phyloP scores from a whole-genome alignment of 64 coral and sea anemone species.

The Pocillopora damicornis region DNA sequence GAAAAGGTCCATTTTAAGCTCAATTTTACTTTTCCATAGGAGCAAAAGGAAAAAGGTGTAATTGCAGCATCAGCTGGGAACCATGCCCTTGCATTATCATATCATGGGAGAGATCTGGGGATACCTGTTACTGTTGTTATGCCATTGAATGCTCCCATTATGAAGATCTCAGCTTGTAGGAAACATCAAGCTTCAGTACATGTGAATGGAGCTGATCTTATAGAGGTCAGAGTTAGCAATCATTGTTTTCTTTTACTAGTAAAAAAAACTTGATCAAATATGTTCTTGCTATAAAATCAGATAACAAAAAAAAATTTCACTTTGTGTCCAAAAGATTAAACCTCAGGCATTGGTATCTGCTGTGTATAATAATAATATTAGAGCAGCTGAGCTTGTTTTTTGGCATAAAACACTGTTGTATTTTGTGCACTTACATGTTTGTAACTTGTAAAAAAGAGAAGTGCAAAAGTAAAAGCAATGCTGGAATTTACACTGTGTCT shows the following conservation, averaged over 20 bases:
- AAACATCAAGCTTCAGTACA: conserved; percentile 57
- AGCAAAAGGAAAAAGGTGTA: conserved; percentile 68
- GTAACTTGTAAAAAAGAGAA: no score
- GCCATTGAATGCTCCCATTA: conserved; percentile 70
- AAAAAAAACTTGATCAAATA: no score
- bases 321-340: no score
- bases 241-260: not conserved
- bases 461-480: no score
- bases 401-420: no score
- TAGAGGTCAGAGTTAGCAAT: conserved; percentile 30
- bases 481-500: no score
- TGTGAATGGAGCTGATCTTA: conserved; percentile 69
- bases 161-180: conserved; percentile 58
- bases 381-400: no score
- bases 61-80: conserved; percentile 72
- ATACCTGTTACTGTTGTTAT: conserved; percentile 73
- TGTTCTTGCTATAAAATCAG: no score
- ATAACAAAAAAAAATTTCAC: no score
- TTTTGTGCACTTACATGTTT: no score
- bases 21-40: conserved; percentile 16
- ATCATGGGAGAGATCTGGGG: conserved; percentile 60
- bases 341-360: no score
- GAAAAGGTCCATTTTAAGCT: not conserved
- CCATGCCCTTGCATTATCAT: conserved; percentile 67
- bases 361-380: no score